Evolutionary conservation across 2,113 vertebrate species (phyloP), one percentile per base, ranked within the genome.

Genomic region (Daboia siamensis): DNA sequence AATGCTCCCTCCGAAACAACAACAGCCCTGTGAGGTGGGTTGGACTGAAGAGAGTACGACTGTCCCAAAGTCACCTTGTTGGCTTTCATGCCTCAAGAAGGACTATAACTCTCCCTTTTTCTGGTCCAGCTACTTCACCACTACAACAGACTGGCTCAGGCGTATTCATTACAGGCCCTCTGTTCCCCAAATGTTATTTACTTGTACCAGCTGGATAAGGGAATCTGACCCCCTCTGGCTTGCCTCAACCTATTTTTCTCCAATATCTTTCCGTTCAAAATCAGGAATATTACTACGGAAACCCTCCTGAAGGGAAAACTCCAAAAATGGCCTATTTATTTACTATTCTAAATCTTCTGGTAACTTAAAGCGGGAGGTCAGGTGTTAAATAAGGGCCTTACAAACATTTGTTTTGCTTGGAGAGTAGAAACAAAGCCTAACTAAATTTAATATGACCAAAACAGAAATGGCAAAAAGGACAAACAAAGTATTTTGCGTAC

Each of bases 341-440:
- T 92, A 90, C 90, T 64, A 87, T 23, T 20, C n/a, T 21, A 84
- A 87, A 86, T 89, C 87, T 87, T 20, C 55, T 52, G 48, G n/a
- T 90, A 90, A 86, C 15, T 86, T 91, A 52, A 94, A 48, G 88
- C 21, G 5, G 29, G 15, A 44, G 13, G 88, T 93, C 90, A 91
- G 24, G 26, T 24, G 23, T 84, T 90, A 74, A 89, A 39, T 89
- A 46, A 88, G 59, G 90, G 15, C 55, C 92, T 4, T 86, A 80
- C 87, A 64, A 93, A 93, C 20, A 90, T 93, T 93, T 93, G 91
- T 69, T 92, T 94, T 61, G 15, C 6, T 3, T 90, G 23, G 80
- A 8, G 13, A 24, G 44, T n/a, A 10, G 29, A 52, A 85, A 33
- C n/a, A 21, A n/a, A n/a, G n/a, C n/a, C n/a, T n/a, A n/a, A n/a